These are phyloP conservation scores for Hirtodrosophila histrioides DNA, from an alignment of 2,888 invertebrate genomes.

Conservation along the genomic window DNA sequence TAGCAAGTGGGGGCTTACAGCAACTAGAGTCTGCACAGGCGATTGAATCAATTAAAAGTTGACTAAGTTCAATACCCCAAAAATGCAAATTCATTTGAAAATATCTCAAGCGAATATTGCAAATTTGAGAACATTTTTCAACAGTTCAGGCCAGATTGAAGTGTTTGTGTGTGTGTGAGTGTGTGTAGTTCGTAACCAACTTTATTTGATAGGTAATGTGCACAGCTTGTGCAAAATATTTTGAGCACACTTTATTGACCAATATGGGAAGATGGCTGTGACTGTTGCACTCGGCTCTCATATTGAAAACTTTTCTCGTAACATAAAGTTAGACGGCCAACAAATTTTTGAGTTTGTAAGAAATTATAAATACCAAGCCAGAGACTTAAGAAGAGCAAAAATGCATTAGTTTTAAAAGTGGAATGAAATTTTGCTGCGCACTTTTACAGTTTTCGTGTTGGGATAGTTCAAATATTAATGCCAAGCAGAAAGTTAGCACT, in stretches of 20 bases:
- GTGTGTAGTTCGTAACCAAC: slow-evolving; percentile 17
- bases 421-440: too few species aligned
- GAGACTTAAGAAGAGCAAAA: too few species aligned
- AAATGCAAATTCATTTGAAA: not conserved
- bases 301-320: slow-evolving; percentile 39
- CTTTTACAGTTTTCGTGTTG: too few species aligned
- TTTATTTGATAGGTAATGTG: slow-evolving; percentile 61
- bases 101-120: slow-evolving; percentile 2
- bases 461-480: too few species aligned
- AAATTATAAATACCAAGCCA: slow-evolving; percentile 3
- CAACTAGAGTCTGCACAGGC: slow-evolving; percentile 51
- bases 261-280: slow-evolving; percentile 50
- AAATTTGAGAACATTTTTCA: slow-evolving; percentile 22
- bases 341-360: not conserved
- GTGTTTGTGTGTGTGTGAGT: slow-evolving; percentile 2
- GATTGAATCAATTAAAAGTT: slow-evolving; percentile 73
- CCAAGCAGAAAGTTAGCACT: too few species aligned
- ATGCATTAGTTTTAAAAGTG: too few species aligned
- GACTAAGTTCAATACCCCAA: slow-evolving; percentile 38
- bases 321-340: slow-evolving; percentile 27
- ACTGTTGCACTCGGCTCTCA: slow-evolving; percentile 32
- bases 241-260: slow-evolving; percentile 71
- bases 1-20: slow-evolving; percentile 40
- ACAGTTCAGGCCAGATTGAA: slow-evolving; percentile 18
- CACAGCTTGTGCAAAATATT: slow-evolving; percentile 60